Base-by-base conservation (phyloP, 2,888 invertebrate species). In the Protophormia terraenovae region DNA sequence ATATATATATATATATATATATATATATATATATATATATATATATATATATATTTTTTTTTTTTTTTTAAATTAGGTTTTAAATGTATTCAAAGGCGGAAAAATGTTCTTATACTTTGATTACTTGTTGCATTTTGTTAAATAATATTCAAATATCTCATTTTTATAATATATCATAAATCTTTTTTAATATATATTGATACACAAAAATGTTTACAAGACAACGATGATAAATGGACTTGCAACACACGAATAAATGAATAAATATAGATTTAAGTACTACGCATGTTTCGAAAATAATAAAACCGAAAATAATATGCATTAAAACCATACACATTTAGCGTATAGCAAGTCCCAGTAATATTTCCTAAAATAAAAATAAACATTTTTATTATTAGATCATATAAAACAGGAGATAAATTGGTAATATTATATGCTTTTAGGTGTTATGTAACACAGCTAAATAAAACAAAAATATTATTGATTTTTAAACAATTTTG, bases 201-300 rank as follows among this genome's bases (percentile, higher is more conserved):
- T 50, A 50, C 10, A 4, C 22, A 50, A 12, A 55, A 55, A 7
- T 32, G 32, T 58, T 32, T 16, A 32, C 8, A 27, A 58, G 10
- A 58, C 29, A 32, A 58, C 16, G 29, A 32, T 16, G 16, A 58
- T 58, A 29, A 16, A 58, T 58, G 29, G 8, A 41, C 19, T 14
- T 58, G 29, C 58, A 38, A 64, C 24, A 41, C 2, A 64, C 41
- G 10, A 41, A n/a, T 41, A 8, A 14, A 14, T 24, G 8, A 41
- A 41, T 22, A n/a, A 14, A 41, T n/a, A 14, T 38, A 64, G 16
- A 38, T 5, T n/a, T 16, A 64, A 24, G 24, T 27, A 41, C 22
- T 64, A 64, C 64, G 64, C 64, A 64, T 64, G 64, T 35, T 64
- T 64, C 41, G 16, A 24, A 41, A 64, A 64, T 41, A 64, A 64